These are phyloP conservation scores for Harpagoxenus sublaevis DNA, from an alignment of 2,888 invertebrate genomes.

Conservation along the genomic window DNA sequence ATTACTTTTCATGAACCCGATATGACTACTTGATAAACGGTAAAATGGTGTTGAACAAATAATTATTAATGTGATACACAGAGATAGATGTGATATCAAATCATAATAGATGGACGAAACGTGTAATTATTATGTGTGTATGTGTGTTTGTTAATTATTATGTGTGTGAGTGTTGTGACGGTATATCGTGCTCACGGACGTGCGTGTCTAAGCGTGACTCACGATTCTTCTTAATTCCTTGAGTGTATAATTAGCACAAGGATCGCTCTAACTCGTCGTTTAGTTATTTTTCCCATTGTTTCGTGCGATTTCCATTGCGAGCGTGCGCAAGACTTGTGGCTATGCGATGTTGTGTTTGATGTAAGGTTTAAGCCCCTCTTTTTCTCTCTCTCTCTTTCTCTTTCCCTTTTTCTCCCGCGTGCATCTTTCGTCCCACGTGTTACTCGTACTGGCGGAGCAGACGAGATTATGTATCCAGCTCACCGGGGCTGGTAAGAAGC, in stretches of 20 bases:
- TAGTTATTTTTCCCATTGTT: slow-evolving; percentile 3
- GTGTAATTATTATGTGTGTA: neutral
- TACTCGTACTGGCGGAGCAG: neutral
- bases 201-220: slow-evolving; percentile 16
- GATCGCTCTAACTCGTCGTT: neutral
- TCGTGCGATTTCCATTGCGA: neutral
- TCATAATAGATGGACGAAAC: neutral
- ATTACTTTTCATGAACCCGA: neutral
- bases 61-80: neutral
- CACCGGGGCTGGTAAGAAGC: slow-evolving; percentile 5
- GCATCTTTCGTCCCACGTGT: neutral
- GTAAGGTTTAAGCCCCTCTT: neutral
- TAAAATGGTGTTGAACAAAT: neutral
- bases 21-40: neutral
- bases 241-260: slow-evolving; percentile 36
- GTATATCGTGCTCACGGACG: neutral
- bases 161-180: neutral
- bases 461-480: slow-evolving; percentile 36
- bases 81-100: neutral
- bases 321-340: neutral
- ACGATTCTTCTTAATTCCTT: slow-evolving; percentile 19
- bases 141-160: too few species aligned
- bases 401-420: neutral
- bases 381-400: neutral
- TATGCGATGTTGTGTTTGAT: neutral